phyloP scores from a whole-genome alignment of 2,113 vertebrate genomes.

The Cyprinodon brontotheroides region DNA sequence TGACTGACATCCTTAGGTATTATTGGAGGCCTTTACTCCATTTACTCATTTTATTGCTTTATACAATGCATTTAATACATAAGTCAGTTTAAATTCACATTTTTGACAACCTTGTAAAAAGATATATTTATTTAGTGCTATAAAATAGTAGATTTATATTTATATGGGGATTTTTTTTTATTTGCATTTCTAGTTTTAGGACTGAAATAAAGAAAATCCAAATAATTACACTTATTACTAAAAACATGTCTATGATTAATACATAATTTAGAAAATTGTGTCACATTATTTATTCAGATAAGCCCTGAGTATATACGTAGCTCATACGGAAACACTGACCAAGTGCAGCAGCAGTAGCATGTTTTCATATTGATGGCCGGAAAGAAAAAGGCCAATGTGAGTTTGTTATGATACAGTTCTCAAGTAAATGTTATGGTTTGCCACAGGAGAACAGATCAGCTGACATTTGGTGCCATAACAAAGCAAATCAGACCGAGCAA shows the following conservation, averaged over 20 bases:
- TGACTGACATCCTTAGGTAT: neutral
- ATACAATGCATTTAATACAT: neutral
- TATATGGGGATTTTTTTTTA: too few species aligned
- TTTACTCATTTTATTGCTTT: neutral
- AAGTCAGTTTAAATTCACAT: too few species aligned
- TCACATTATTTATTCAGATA: neutral
- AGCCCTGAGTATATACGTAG: neutral
- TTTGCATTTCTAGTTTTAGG: too few species aligned
- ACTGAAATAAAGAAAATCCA: too few species aligned
- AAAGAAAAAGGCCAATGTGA: neutral
- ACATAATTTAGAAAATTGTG: neutral
- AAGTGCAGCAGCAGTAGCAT: neutral
- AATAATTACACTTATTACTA: too few species aligned
- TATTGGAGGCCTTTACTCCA: neutral
- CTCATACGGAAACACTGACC: neutral
- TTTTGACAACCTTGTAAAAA: neutral
- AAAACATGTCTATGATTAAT: neutral
- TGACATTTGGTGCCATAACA: slow-evolving; percentile 56
- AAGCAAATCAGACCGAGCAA: slow-evolving; percentile 31
- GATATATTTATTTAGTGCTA: neutral
- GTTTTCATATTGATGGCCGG: neutral
- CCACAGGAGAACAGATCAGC: slow-evolving; percentile 5
- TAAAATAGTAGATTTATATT: neutral
- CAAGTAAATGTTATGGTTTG: slow-evolving; percentile 59
- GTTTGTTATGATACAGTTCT: slow-evolving; percentile 25